Evolutionary conservation across 2,113 vertebrate genomes (phyloP).

Genomic region (Aix galericulata): DNA sequence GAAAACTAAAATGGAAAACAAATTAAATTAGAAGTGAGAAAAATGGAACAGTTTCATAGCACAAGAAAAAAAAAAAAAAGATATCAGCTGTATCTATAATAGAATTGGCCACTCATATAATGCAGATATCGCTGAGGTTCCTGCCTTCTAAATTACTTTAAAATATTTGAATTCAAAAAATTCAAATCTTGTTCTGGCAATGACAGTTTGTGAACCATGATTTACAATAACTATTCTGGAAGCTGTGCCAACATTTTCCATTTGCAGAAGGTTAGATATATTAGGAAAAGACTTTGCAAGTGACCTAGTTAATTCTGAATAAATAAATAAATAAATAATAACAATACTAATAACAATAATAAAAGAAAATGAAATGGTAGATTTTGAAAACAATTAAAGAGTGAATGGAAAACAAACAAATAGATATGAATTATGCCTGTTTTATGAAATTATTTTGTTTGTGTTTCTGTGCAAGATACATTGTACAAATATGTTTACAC

Average conservation of each 20-base stretch:
- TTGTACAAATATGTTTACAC: not conserved
- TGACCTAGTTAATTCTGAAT: not conserved
- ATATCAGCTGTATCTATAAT: not conserved
- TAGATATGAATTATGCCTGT: not conserved
- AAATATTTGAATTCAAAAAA: not conserved
- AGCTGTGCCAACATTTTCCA: not conserved
- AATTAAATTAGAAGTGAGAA: not conserved
- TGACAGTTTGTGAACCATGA: not conserved
- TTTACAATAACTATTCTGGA: not conserved
- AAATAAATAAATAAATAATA: not conserved
- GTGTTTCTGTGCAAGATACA: not conserved
- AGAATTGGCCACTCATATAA: not conserved
- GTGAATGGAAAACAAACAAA: not conserved
- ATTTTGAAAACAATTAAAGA: not conserved
- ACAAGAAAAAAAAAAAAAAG: not conserved
- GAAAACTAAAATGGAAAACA: not conserved
- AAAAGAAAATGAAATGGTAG: accelerated
- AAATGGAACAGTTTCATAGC: not conserved
- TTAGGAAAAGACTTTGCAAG: not conserved
- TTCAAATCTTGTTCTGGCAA: not conserved
- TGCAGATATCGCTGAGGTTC: not conserved
- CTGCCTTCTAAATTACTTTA: not conserved
- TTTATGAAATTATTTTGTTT: not conserved
- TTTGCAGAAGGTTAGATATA: not conserved
- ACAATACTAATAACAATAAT: not conserved